phyloP scores from a whole-genome alignment of 2,888 invertebrate species.

The Tupiocoris notatus region DNA sequence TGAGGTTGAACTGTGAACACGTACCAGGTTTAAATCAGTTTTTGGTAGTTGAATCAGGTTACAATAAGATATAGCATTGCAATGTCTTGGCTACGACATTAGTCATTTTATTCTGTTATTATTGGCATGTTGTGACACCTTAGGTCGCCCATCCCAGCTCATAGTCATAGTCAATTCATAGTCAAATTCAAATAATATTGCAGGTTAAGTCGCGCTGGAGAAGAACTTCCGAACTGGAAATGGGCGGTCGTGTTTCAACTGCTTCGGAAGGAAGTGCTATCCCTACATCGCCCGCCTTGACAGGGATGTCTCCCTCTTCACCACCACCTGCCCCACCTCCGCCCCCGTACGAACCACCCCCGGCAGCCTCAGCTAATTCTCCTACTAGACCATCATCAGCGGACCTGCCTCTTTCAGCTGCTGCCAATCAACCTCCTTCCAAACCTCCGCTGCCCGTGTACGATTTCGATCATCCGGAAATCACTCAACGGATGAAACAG shows the following conservation, averaged over 20 bases:
- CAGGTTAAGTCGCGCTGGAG: slow-evolving; percentile 73
- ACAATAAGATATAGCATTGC: no score
- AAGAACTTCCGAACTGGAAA: slow-evolving; percentile 71
- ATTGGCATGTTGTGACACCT: no score
- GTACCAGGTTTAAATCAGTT: no score
- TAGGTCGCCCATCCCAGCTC: no score
- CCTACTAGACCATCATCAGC: background rate
- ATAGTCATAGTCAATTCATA: no score
- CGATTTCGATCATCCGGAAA: slow-evolving; percentile 41
- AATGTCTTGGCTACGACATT: no score
- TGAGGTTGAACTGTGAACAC: no score
- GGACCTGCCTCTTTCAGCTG: background rate
- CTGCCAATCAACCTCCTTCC: background rate
- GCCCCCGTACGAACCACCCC: slow-evolving; percentile 1
- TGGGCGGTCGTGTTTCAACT: slow-evolving; percentile 53
- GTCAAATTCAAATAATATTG: no score
- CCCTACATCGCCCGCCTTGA: background rate
- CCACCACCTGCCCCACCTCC: background rate
- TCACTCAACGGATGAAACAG: slow-evolving; percentile 44
- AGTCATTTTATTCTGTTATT: no score
- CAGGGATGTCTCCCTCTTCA: slow-evolving; percentile 4
- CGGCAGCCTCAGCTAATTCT: background rate
- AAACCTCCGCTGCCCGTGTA: background rate
- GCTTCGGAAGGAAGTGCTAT: background rate
- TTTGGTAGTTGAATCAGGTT: no score